Evolutionary conservation across 2,113 vertebrate species (phyloP), one percentile per base, ranked within the genome.

Genomic region (Cercocebus atys): DNA sequence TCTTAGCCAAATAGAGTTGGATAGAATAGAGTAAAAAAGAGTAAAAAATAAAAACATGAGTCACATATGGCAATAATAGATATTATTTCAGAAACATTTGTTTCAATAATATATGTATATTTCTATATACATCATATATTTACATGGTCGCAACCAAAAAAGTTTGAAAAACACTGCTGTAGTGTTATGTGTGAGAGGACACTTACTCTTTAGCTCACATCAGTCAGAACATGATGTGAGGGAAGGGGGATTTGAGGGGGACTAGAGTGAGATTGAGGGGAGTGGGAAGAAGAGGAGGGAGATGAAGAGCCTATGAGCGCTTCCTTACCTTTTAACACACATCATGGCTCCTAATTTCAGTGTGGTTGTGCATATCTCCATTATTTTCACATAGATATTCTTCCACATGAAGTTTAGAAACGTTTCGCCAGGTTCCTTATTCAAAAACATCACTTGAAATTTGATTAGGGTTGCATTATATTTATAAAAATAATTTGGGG

Each of bases 241-340:
- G 8, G 30, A 50, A n/a, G 50, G 43, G 30, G 25, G 16, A 68
- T 14, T 23, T 7, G 27, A 64, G 6, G 8, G 17, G 8, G 27
- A 52, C 11, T 32, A 3, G 8, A 27, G 45, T 12, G 22, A 38
- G 64, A 68, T 7, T 23, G 17, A 47, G 57, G n/a, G 30, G 45
- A 25, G 4, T 0, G 3, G 5, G 11, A 25, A 17, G 11, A 45
- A 7, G 17, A 20, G 5, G 16, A 22, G 1, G 16, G 30, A 6
- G 35, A 18, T 5, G 9, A 0, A 23, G 35, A 72, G 20, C 38
- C 22, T 14, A 47, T 2, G 8, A 66, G 10, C n/a, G 45, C 11
- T n/a, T 75, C 70, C 2, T 16, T 18, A 14, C 30, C 17, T 32
- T 17, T 11, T 35, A 22, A 50, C 8, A 6, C 5, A 1, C 3